Evolutionary conservation across 2,888 invertebrate species (phyloP).

Genomic region (Oscheius sp.): DNA sequence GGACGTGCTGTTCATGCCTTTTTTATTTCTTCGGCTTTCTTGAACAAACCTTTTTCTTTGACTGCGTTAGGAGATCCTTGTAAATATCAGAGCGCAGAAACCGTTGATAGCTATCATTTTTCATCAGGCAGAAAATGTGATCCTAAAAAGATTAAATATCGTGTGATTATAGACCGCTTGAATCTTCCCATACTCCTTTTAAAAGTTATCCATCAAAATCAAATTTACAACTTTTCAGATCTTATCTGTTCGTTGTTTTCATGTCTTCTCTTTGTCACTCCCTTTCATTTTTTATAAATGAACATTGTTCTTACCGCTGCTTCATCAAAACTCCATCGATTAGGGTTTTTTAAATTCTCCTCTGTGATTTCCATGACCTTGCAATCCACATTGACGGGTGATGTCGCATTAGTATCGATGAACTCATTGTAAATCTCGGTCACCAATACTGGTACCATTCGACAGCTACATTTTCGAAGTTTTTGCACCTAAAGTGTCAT

Average conservation of each 20-base stretch:
- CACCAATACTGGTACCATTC: slow-evolving; percentile 84
- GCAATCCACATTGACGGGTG: slow-evolving; percentile 96
- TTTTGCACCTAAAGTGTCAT: slow-evolving; percentile 77
- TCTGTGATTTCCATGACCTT: slow-evolving; percentile 85
- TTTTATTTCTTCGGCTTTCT: background rate
- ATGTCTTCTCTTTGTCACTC: background rate
- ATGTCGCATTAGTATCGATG: slow-evolving; percentile 89
- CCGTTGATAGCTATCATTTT: slow-evolving; percentile 96
- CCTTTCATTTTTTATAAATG: too few relatives aligned
- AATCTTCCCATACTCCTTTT: slow-evolving; percentile 1
- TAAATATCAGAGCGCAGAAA: slow-evolving; percentile 98
- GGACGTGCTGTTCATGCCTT: slow-evolving; percentile 20
- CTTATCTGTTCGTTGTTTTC: background rate
- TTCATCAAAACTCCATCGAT: slow-evolving; percentile 94
- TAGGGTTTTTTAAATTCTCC: slow-evolving; percentile 83
- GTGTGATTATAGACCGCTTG: slow-evolving; percentile 13
- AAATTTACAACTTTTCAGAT: background rate
- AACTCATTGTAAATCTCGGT: slow-evolving; percentile 82
- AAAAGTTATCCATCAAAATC: background rate
- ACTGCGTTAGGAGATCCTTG: slow-evolving; percentile 65
- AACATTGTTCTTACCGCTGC: slow-evolving; percentile 93
- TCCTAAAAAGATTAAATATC: slow-evolving; percentile 77
- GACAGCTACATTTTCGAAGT: slow-evolving; percentile 86
- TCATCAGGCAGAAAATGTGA: slow-evolving; percentile 98
- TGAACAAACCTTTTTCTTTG: slow-evolving; percentile 58